Evolutionary conservation across 1,140 invertebrate species (phyloP), one percentile per base, ranked within the genome.

Genomic region (Zaprionus capensis): DNA sequence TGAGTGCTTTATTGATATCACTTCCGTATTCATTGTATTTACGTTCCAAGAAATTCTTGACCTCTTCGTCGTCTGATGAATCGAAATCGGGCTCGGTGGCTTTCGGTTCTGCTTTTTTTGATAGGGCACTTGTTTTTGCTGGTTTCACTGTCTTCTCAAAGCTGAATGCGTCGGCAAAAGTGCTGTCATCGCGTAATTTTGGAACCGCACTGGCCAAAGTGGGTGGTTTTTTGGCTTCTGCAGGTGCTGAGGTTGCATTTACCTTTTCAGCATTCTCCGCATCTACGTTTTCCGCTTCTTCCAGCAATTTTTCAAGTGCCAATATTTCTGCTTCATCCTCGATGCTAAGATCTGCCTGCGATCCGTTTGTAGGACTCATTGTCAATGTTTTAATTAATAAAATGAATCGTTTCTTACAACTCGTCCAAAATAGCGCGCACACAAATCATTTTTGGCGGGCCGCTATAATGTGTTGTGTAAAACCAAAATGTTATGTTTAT

Each of bases 31-130:
- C 94, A 77, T 95, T 95, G 83, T 96, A 97, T 64, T 95, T 95
- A 70, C 94, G 93, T 80, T 96, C 94, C 24, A 96, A 94, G 87
- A 95, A 96, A 92, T 96, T 95, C 83, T 95, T 94, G 73, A 94
- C 95, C 63, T 96, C 96, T 93, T 98, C 97, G 71, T 97, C 96
- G 84, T 97, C 96, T 2, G 96, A 97, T 24, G 96, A 96, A 92
- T 97, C 96, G 6, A 92, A 65, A 24, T 92, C 91, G 24, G 74
- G 77, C 28, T 91, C 79, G 62, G 58, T 7, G 68, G 14, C 7
- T 70, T 61, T 61, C 2, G 22, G 4, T n/a, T 22, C 55, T 22
- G 11, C 0, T 5, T 76, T 71, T 5, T 76, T 71, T 5, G 14
- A 15, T 4, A 6, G n/a, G 31, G 44, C 41, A 2, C 56, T 64